Base-by-base conservation (phyloP, 1,140 invertebrate species). In the Helicoverpa armigera region DNA sequence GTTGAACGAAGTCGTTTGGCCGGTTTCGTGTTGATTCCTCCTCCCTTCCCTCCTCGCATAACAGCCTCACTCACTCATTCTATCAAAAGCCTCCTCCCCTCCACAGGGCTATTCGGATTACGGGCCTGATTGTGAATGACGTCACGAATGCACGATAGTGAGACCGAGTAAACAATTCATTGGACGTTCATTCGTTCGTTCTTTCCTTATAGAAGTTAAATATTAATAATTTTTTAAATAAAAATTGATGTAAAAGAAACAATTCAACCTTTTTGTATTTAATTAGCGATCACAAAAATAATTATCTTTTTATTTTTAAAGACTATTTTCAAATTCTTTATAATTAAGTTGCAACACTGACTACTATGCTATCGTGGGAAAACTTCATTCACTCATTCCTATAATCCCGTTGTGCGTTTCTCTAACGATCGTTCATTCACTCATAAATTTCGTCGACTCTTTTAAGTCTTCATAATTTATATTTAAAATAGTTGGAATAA, bases 1-100 rank as follows among this genome's bases (percentile, higher is more conserved):
- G 94, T 94, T 94, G 92, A 86, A 91, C 88, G 90, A 91, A 94
- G 92, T 92, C 81, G 94, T 92, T 92, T 91, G 90, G 90, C 92
- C 92, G 92, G 93, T 95, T 95, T 74, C 83, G 83, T 85, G 83
- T 87, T 86, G 79, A 89, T 89, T 88, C 90, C 87, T 89, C 90
- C 89, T 90, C 89, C 85, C 88, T 87, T 56, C 90, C 88, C 86
- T 89, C 85, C 88, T 73, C 78, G 80, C 50, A 43, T 67, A 58
- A 50, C 77, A 23, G 14, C 70, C 58, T 74, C 78, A 61, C 74
- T 80, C 83, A 85, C 82, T 86, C 85, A 77, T 77, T 77, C 83
- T 84, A 87, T 88, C 83, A 82, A 86, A 89, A 92, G 89, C 91
- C 90, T 91, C 85, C 89, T 90, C 90, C 86, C 89, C 83, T 82